A percentile compares a stretch with the other conserved stretches of the same genome.
Evolutionary conservation across 92 coral and sea anemone species (phyloP).

Genomic region (Zoanthus sansibaricus): DNA sequence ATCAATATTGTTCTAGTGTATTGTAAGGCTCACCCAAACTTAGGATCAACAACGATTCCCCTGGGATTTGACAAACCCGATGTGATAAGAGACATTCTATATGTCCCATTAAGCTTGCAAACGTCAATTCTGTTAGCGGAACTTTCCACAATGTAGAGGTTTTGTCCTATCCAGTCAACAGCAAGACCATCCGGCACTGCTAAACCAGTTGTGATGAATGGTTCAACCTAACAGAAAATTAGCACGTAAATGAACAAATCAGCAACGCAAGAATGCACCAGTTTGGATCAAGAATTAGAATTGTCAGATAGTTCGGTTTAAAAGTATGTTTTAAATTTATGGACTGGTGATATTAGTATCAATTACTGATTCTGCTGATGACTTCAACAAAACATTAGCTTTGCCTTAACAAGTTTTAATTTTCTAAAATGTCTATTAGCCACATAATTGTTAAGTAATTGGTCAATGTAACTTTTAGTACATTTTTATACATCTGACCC

Average conservation of each 20-base stretch:
- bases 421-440: too few relatives aligned
- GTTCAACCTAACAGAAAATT: constrained; percentile 51
- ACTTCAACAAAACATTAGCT: too few relatives aligned
- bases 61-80: constrained; percentile 77
- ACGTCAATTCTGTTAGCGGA: constrained; percentile 85
- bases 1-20: too few relatives aligned
- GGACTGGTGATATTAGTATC: too few relatives aligned
- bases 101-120: constrained; percentile 78
- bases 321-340: too few relatives aligned
- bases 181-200: constrained; percentile 92
- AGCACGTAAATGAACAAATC: background rate
- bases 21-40: constrained; percentile 69
- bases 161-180: constrained; percentile 95
- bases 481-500: too few relatives aligned
- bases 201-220: constrained; percentile 76
- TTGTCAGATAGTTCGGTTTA: too few relatives aligned
- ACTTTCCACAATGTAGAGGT: constrained; percentile 88
- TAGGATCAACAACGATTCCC: constrained; percentile 92
- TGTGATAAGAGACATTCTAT: constrained; percentile 67
- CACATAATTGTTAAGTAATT: too few relatives aligned
- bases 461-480: too few relatives aligned
- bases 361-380: too few relatives aligned
- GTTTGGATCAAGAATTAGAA: too few relatives aligned
- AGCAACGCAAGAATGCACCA: background rate
- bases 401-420: too few relatives aligned